Evolutionary conservation across 2,113 vertebrate genomes (phyloP).

Genomic region (Chamaetylas fuelleborni): DNA sequence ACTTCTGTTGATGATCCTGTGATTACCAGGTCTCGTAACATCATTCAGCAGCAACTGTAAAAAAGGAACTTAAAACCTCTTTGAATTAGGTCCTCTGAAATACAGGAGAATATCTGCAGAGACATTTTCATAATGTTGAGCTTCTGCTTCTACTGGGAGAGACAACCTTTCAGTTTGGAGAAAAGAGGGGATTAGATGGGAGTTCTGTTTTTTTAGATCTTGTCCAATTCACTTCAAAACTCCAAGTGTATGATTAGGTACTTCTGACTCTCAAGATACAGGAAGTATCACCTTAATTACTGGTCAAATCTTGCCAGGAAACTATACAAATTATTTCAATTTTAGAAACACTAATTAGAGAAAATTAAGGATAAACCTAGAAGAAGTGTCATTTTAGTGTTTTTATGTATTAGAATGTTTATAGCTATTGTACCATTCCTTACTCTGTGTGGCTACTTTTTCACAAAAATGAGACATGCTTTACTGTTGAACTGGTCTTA

Average conservation of each 20-base stretch:
- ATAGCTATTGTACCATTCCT: neutral
- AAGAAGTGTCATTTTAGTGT: neutral
- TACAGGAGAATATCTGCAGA: neutral
- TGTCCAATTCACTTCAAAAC: neutral
- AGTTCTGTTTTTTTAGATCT: neutral
- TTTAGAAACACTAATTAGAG: neutral
- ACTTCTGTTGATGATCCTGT: neutral
- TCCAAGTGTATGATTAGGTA: neutral
- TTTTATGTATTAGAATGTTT: neutral
- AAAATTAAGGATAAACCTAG: neutral
- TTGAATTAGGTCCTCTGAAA: neutral
- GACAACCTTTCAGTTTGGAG: neutral
- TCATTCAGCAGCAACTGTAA: neutral
- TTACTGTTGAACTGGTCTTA: neutral
- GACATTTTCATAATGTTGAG: neutral
- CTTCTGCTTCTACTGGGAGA: neutral
- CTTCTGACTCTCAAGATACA: neutral
- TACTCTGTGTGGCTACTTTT: neutral
- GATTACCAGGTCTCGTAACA: neutral
- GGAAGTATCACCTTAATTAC: neutral
- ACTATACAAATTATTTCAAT: neutral
- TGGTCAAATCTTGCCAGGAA: neutral
- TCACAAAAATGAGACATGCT: neutral
- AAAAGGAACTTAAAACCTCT: neutral
- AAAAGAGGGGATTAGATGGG: neutral